Percentiles rank a stretch among this genome's conserved stretches.
These are phyloP conservation scores for Patella ulyssiponensis DNA, from an alignment of 2,888 invertebrate species.

Conservation along the genomic window DNA sequence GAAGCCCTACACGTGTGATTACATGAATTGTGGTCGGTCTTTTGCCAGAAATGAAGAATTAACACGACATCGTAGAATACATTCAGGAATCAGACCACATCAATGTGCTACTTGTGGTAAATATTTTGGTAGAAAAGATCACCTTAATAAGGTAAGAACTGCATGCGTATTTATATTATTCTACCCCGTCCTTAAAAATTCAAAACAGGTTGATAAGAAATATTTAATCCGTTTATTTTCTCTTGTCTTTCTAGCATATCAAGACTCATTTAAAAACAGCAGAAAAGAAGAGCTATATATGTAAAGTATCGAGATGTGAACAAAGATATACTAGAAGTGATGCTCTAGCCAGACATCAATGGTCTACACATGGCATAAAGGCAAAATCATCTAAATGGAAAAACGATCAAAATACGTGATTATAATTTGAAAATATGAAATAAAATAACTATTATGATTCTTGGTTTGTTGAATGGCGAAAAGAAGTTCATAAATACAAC, in stretches of 20 bases:
- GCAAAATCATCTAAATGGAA: conserved; percentile 29
- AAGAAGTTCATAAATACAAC: too few relatives aligned
- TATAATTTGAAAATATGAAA: too few relatives aligned
- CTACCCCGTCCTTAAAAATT: too few relatives aligned
- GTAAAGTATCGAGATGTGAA: conserved; percentile 33
- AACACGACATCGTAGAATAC: conserved; percentile 94
- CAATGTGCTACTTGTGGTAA: conserved; percentile 93
- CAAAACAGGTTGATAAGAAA: too few relatives aligned
- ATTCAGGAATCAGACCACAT: conserved; percentile 94
- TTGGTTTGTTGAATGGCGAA: too few relatives aligned
- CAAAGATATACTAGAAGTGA: conserved; percentile 47
- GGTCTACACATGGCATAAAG: conserved; percentile 40
- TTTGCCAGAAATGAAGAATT: conserved; percentile 94
- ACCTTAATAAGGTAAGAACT: conserved; percentile 76
- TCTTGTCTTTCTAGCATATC: conserved; percentile 30
- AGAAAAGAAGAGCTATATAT: conserved; percentile 42
- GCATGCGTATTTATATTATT: too few relatives aligned
- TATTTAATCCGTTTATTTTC: not conserved
- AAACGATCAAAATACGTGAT: not conserved
- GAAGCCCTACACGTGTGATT: conserved; percentile 93
- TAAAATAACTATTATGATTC: too few relatives aligned
- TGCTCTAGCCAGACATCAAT: conserved; percentile 43
- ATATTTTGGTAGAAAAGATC: conserved; percentile 54
- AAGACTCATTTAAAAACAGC: conserved; percentile 40
- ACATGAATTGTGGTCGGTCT: conserved; percentile 91